Conservation (phyloP, 2,888 invertebrate genomes). For the Ditula angustiorana region DNA sequence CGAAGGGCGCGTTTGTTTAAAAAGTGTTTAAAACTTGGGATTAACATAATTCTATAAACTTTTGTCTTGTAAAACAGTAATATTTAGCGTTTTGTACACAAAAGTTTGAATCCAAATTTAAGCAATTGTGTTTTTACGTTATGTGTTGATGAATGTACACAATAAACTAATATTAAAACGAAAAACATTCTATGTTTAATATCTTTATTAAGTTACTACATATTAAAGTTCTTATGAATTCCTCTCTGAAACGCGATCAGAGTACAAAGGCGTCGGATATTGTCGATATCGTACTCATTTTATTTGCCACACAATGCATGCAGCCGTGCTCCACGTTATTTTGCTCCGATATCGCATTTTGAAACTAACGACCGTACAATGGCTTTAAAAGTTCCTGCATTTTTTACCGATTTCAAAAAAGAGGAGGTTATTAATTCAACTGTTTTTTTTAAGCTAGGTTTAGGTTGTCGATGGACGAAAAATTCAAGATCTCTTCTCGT, state of each 20-base stretch:
- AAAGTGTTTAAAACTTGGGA: too few species aligned
- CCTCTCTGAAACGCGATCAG: background rate
- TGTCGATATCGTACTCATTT: slow-evolving; percentile 3
- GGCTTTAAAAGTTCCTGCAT: background rate
- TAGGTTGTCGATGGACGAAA: too few species aligned
- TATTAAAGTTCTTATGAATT: background rate
- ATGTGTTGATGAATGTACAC: too few species aligned
- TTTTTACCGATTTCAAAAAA: background rate
- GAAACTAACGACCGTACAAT: background rate
- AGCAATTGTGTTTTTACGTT: too few species aligned
- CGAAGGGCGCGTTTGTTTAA: too few species aligned
- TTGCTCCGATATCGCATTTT: slow-evolving; percentile 7
- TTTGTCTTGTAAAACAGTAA: too few species aligned
- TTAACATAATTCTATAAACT: too few species aligned
- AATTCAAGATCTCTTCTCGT: background rate
- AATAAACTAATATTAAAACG: too few species aligned
- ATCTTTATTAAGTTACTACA: background rate
- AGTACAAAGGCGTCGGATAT: slow-evolving; percentile 15
- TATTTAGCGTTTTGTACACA: too few species aligned
- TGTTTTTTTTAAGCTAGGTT: too few species aligned
- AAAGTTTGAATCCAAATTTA: too few species aligned
- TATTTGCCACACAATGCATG: slow-evolving; percentile 16
- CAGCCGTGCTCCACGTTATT: background rate
- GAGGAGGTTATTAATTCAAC: background rate
- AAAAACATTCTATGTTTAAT: too few species aligned